phyloP scores from a whole-genome alignment of 2,113 vertebrate genomes.

The Pardalotus punctatus region DNA sequence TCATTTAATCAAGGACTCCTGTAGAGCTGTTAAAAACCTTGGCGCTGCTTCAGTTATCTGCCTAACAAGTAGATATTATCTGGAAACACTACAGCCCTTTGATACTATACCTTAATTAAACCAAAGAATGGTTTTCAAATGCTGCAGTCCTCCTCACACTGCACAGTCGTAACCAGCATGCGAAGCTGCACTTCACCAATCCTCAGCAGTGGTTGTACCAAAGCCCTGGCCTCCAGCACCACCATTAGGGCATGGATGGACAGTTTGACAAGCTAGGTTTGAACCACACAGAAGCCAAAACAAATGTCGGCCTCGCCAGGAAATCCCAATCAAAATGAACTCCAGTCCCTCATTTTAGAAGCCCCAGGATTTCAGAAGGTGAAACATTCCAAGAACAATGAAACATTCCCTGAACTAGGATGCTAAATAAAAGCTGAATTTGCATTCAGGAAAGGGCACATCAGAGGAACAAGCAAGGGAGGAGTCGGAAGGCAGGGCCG shows the following conservation, averaged over 20 bases:
- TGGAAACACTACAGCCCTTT: slow-evolving; percentile 32
- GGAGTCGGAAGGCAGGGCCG: not conserved
- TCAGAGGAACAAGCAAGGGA: not conserved
- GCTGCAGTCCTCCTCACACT: not conserved
- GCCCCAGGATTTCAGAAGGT: not conserved
- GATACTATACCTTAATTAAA: slow-evolving; percentile 23
- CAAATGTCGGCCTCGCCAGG: not conserved
- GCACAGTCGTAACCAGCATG: not conserved
- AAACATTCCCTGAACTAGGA: not conserved
- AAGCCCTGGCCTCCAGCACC: not conserved
- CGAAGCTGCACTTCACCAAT: not conserved
- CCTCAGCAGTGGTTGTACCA: not conserved
- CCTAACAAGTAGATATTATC: slow-evolving; percentile 35
- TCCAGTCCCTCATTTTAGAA: not conserved
- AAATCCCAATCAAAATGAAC: not conserved
- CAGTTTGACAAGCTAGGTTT: not conserved
- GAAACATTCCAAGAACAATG: not conserved
- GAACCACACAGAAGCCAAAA: not conserved
- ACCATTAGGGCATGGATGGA: not conserved
- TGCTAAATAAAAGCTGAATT: not conserved
- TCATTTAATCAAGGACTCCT: slow-evolving; percentile 9
- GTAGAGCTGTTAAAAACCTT: slow-evolving; percentile 19
- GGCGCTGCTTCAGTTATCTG: slow-evolving; percentile 43
- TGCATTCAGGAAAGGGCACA: not conserved
- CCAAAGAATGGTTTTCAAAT: not conserved